These are phyloP conservation scores for Drosophila bocqueti DNA, from an alignment of 1,140 invertebrate species.

Conservation along the genomic window DNA sequence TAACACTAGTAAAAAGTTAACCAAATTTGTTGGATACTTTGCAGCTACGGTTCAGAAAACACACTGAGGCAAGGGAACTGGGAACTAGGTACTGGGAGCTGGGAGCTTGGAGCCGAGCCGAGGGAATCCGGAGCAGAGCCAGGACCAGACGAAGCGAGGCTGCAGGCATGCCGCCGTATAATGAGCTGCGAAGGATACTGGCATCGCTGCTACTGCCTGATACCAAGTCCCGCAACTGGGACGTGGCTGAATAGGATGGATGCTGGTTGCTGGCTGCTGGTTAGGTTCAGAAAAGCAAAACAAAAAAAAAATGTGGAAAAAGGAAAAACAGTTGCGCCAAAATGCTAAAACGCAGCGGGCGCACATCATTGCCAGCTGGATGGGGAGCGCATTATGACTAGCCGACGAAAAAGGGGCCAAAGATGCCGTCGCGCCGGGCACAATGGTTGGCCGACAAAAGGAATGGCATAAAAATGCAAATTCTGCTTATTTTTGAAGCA, in stretches of 20 bases:
- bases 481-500: slow-evolving; percentile 29
- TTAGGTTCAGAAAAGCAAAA: slow-evolving; percentile 3
- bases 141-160: slow-evolving; percentile 23
- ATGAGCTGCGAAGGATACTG: slow-evolving; percentile 65
- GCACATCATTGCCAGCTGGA: slow-evolving; percentile 54
- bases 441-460: slow-evolving; percentile 35
- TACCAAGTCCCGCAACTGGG: slow-evolving; percentile 61
- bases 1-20: slow-evolving; percentile 79
- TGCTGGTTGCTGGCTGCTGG: slow-evolving; percentile 60
- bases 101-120: slow-evolving; percentile 16
- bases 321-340: slow-evolving; percentile 64
- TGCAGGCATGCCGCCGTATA: slow-evolving; percentile 60
- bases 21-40: slow-evolving; percentile 81
- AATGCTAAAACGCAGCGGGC: slow-evolving; percentile 77
- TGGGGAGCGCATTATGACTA: slow-evolving; percentile 26
- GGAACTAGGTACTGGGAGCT: slow-evolving; percentile 1
- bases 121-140: slow-evolving; percentile 16
- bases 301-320: slow-evolving; percentile 1
- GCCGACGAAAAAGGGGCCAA: not conserved
- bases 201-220: slow-evolving; percentile 27
- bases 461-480: slow-evolving; percentile 45
- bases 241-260: slow-evolving; percentile 34
- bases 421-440: slow-evolving; percentile 14
- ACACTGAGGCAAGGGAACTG: slow-evolving; percentile 52
- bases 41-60: slow-evolving; percentile 75